These are phyloP conservation scores for Carettochelys insculpta DNA, from an alignment of 2,113 vertebrate species.

Conservation along the genomic window DNA sequence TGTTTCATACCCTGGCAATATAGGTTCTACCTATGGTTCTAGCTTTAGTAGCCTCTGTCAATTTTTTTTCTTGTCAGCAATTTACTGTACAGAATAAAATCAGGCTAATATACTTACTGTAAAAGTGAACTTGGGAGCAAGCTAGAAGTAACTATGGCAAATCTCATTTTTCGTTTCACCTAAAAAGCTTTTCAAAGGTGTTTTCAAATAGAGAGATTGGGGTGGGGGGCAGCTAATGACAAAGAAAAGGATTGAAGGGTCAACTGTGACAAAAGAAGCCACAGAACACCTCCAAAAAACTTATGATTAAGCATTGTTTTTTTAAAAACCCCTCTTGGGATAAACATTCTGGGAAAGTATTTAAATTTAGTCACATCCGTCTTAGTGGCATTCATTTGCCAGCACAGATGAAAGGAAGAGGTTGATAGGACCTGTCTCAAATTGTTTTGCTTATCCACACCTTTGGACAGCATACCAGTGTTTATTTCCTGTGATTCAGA, in stretches of 20 bases:
- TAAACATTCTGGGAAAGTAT: conserved; percentile 61
- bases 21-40: no score
- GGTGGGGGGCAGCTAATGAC: neutral
- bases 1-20: neutral
- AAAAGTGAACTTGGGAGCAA: neutral
- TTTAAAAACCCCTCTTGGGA: conserved; percentile 8
- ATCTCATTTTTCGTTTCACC: neutral
- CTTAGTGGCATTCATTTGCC: conserved; percentile 51
- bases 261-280: neutral
- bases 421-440: conserved; percentile 29
- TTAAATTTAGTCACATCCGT: conserved; percentile 59
- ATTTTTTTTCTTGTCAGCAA: neutral
- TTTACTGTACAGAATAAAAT: neutral
- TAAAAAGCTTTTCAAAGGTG: neutral
- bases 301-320: conserved; percentile 24
- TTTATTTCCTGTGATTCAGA: conserved; percentile 57
- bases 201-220: accelerated
- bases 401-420: conserved; percentile 57
- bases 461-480: conserved; percentile 59
- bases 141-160: neutral
- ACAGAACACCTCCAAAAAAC: conserved; percentile 34
- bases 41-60: neutral
- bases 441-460: conserved; percentile 18
- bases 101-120: accelerated
- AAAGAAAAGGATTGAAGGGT: conserved; percentile 35